Percentiles rank a stretch among this genome's conserved stretches.
phyloP scores from a whole-genome alignment of 1,140 invertebrate genomes.

The Anastrepha ludens region DNA sequence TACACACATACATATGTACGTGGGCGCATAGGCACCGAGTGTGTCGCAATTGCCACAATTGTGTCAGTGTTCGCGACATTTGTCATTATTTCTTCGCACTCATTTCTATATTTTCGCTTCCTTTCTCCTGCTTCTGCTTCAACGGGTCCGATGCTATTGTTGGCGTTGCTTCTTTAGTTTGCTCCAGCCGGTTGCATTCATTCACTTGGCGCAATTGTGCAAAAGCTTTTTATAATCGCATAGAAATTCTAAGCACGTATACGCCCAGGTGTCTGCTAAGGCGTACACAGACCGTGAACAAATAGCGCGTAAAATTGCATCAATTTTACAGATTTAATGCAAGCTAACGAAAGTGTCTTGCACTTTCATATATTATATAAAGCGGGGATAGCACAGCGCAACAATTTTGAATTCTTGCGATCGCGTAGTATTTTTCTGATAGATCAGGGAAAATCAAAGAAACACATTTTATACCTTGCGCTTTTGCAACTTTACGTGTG shows the following conservation, averaged over 20 bases:
- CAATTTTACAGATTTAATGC: too few species aligned
- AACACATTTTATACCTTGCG: too few species aligned
- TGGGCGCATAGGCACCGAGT: background rate
- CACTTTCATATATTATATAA: too few species aligned
- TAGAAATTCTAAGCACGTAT: constrained; percentile 8
- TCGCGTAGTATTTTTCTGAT: too few species aligned
- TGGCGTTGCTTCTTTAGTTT: background rate
- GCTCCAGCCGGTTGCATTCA: background rate
- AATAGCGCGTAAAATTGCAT: constrained; percentile 3
- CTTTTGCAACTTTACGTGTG: too few species aligned
- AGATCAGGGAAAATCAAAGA: too few species aligned
- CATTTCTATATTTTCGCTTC: background rate
- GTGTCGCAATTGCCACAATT: background rate
- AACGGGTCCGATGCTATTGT: background rate
- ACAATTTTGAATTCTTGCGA: too few species aligned
- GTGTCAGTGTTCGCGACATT: background rate
- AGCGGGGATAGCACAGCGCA: too few species aligned
- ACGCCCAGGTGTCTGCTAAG: background rate
- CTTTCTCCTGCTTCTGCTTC: background rate
- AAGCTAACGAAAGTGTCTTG: too few species aligned
- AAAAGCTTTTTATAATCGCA: constrained; percentile 13
- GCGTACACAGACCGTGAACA: constrained; percentile 2
- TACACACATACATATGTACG: background rate
- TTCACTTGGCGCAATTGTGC: constrained; percentile 22
- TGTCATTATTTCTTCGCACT: background rate